Percentiles rank a stretch among this genome's conserved stretches.
phyloP scores from a whole-genome alignment of 2,797 vertebrate genomes.

The Australoheros facetus region DNA sequence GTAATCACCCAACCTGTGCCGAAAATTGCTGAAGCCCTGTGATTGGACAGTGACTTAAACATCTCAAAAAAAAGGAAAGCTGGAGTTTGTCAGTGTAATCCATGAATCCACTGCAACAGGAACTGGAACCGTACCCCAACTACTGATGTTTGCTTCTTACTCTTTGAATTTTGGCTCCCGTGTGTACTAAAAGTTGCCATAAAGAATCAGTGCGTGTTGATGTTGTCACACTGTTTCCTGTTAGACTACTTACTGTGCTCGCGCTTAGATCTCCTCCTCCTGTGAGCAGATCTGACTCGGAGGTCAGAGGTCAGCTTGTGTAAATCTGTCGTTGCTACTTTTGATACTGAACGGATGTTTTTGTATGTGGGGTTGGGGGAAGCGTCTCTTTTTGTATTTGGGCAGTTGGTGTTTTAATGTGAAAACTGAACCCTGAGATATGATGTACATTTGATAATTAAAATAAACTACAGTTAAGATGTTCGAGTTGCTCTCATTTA shows the following conservation, averaged over 20 bases:
- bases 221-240: conserved; percentile 54
- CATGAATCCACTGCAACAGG: background rate
- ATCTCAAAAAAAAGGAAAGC: conserved; percentile 10
- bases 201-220: background rate
- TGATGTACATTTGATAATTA: conserved; percentile 81
- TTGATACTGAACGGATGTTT: conserved; percentile 64
- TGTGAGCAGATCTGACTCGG: conserved; percentile 8
- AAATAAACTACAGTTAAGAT: conserved; percentile 62
- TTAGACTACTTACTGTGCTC: conserved; percentile 18
- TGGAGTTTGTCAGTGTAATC: background rate
- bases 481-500: background rate
- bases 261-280: conserved; percentile 1
- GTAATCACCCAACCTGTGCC: background rate
- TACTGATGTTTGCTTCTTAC: conserved; percentile 74
- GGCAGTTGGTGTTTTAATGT: conserved; percentile 67
- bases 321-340: conserved; percentile 55
- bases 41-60: background rate
- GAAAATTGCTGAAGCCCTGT: background rate
- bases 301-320: conserved; percentile 15
- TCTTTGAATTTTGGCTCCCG: background rate
- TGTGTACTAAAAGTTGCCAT: conserved; percentile 7
- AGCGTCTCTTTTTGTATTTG: conserved; percentile 55
- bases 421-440: conserved; percentile 63
- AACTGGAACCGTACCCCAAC: conserved; percentile 40
- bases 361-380: conserved; percentile 22